A percentile compares a stretch with the other conserved stretches of the same genome.
These are phyloP conservation scores for Platyura marginata DNA, from an alignment of 1,140 invertebrate genomes.

Conservation along the genomic window DNA sequence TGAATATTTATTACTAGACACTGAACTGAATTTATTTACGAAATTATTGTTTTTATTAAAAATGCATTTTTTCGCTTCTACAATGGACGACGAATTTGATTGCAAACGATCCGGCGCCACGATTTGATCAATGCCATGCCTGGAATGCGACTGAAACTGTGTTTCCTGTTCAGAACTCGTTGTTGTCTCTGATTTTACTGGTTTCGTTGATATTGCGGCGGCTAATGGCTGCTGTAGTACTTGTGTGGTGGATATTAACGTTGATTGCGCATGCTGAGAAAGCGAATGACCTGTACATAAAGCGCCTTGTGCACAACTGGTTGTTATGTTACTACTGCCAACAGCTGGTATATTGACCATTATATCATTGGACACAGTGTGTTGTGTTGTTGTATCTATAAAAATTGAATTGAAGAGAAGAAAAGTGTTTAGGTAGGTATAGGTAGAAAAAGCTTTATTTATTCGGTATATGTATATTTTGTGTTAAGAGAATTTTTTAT, in stretches of 20 bases:
- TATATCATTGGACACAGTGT: background rate
- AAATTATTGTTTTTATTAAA: background rate
- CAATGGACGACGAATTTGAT: background rate
- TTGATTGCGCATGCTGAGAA: background rate
- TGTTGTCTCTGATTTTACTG: background rate
- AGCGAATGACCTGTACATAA: background rate
- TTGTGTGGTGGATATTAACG: background rate
- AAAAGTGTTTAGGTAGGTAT: no score
- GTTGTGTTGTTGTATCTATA: no score
- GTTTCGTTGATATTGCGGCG: background rate
- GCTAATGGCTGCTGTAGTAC: background rate
- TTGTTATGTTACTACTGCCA: background rate
- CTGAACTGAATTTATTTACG: background rate
- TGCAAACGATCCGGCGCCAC: background rate
- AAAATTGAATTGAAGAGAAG: no score
- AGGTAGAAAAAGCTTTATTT: no score
- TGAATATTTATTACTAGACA: background rate
- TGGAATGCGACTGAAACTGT: conserved; percentile 2
- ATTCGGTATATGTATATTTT: no score
- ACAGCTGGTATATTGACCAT: background rate
- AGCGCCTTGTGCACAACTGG: background rate
- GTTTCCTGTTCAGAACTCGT: background rate
- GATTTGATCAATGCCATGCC: background rate
- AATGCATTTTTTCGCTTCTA: background rate
- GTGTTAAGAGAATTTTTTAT: no score